Conservation (phyloP, 2,888 invertebrate genomes). For the Synergus gifuensis region DNA sequence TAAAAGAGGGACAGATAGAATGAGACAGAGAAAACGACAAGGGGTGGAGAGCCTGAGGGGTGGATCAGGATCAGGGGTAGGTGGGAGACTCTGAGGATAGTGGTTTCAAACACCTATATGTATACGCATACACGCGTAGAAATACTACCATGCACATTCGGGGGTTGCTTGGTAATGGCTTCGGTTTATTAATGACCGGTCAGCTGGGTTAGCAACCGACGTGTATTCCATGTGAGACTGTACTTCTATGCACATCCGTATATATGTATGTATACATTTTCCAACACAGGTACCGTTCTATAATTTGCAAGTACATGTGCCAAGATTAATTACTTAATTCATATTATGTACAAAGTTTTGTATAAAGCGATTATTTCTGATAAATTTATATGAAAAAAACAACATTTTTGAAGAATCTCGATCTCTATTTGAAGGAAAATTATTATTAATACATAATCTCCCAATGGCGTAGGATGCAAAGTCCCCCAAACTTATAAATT, state of each 20-base stretch:
- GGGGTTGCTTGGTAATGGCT: conserved; percentile 74
- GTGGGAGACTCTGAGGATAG: conserved; percentile 72
- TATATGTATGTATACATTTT: background rate
- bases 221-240: conserved; percentile 67
- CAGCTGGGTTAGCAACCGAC: conserved; percentile 70
- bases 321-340: background rate
- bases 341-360: too few relatives aligned
- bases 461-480: too few relatives aligned
- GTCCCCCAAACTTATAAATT: too few relatives aligned
- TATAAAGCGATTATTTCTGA: too few relatives aligned
- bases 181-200: conserved; percentile 77
- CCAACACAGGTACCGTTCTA: background rate
- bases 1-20: conserved; percentile 36
- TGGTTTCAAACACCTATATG: conserved; percentile 66
- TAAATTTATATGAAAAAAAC: too few relatives aligned
- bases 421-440: too few relatives aligned
- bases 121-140: conserved; percentile 35
- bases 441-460: too few relatives aligned
- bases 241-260: conserved; percentile 48
- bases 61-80: conserved; percentile 64
- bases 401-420: too few relatives aligned
- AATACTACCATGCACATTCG: conserved; percentile 59
- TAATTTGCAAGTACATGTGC: background rate
- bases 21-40: conserved; percentile 37
- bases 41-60: conserved; percentile 43